phyloP scores from a whole-genome alignment of 1,140 invertebrate genomes.

The Cotesia typhae region DNA sequence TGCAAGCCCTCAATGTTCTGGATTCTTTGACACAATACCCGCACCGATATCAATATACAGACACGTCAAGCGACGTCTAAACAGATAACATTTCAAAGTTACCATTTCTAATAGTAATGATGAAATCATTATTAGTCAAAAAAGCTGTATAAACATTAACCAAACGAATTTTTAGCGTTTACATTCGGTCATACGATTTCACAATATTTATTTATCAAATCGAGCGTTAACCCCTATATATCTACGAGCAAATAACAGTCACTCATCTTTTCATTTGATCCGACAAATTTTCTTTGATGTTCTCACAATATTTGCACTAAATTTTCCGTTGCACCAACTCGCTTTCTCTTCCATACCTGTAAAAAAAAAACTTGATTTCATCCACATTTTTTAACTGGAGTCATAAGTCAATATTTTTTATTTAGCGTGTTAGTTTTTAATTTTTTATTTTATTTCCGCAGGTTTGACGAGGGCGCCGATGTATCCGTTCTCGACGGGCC shows the following conservation, averaged over 20 bases:
- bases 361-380: no score
- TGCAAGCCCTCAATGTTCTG: slow-evolving; percentile 5
- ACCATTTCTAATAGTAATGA: no score
- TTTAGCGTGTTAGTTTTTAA: no score
- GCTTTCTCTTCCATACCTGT: neutral
- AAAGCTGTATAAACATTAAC: neutral
- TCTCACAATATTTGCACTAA: slow-evolving; percentile 27
- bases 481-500: slow-evolving; percentile 86
- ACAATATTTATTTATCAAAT: slow-evolving; percentile 29
- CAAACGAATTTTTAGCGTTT: slow-evolving; percentile 26
- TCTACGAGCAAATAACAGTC: slow-evolving; percentile 5
- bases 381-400: slow-evolving; percentile 11
- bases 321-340: slow-evolving; percentile 16
- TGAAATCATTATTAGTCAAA: neutral
- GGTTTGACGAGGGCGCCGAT: slow-evolving; percentile 89
- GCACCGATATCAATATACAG: slow-evolving; percentile 1
- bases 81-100: slow-evolving; percentile 9
- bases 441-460: slow-evolving; percentile 61
- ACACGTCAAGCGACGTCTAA: neutral
- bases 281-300: slow-evolving; percentile 31
- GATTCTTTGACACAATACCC: slow-evolving; percentile 34
- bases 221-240: slow-evolving; percentile 14
- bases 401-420: neutral
- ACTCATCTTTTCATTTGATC: slow-evolving; percentile 24
- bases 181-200: slow-evolving; percentile 5